phyloP scores from a whole-genome alignment of 2,888 invertebrate species.

The Koerneria pararmatus region DNA sequence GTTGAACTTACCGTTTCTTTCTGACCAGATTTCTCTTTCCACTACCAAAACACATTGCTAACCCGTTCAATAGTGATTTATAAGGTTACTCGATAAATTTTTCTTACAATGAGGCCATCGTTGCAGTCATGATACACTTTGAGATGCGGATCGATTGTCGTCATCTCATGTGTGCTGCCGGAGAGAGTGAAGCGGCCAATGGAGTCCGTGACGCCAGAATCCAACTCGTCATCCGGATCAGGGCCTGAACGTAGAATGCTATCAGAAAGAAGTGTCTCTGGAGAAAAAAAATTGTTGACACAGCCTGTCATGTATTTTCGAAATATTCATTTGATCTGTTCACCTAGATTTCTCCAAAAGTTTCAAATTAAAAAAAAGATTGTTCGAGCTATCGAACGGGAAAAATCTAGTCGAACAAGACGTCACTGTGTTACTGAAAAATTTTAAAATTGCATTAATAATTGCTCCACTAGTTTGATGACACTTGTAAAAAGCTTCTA shows the following conservation, averaged over 20 bases:
- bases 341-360: too few relatives aligned
- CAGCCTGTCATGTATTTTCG: too few relatives aligned
- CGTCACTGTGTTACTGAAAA: too few relatives aligned
- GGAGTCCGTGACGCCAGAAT: conserved; percentile 44
- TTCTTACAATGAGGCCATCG: conserved; percentile 51
- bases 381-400: too few relatives aligned
- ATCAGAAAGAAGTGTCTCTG: too few relatives aligned
- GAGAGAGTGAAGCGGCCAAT: conserved; percentile 47
- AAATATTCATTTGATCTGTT: too few relatives aligned
- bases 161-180: conserved; percentile 38
- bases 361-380: too few relatives aligned
- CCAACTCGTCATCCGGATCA: conserved; percentile 56
- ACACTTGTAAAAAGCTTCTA: too few relatives aligned
- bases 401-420: too few relatives aligned
- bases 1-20: not conserved
- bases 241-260: conserved; percentile 36
- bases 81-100: not conserved
- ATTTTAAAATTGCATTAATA: too few relatives aligned
- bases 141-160: conserved; percentile 57
- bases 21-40: not conserved
- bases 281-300: too few relatives aligned
- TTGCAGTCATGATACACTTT: conserved; percentile 59
- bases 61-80: not conserved
- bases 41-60: not conserved
- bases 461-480: too few relatives aligned